Percentiles rank a stretch among this genome's conserved stretches.
phyloP scores from a whole-genome alignment of 2,888 invertebrate genomes.

The Drosophila quinaria region DNA sequence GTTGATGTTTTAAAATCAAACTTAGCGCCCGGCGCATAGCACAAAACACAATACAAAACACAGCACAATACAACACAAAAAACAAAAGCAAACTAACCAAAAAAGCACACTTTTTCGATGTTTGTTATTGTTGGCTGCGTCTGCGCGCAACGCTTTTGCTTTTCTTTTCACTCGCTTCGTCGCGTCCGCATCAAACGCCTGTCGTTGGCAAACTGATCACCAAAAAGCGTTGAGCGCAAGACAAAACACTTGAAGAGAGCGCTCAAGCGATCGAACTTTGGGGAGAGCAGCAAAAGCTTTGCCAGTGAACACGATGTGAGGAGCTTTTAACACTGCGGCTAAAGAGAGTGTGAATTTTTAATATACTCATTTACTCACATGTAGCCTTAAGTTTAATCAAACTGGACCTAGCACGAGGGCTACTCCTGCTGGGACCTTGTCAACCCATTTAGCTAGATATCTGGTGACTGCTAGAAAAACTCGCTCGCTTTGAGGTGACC shows the following conservation, averaged over 20 bases:
- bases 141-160: conserved; percentile 57
- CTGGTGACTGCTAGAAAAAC: conserved; percentile 59
- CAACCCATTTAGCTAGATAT: conserved; percentile 26
- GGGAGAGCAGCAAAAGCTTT: conserved; percentile 56
- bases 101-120: conserved; percentile 51
- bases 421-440: conserved; percentile 66
- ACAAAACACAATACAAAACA: conserved; percentile 38
- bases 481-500: conserved; percentile 72
- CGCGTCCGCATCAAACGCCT: conserved; percentile 78
- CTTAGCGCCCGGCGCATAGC: conserved; percentile 36
- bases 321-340: conserved; percentile 55
- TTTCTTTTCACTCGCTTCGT: conserved; percentile 39
- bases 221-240: conserved; percentile 42
- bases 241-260: conserved; percentile 57
- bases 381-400: conserved; percentile 48
- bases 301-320: neutral
- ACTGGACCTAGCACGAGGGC: conserved; percentile 49
- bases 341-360: conserved; percentile 67
- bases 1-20: conserved; percentile 33
- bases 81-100: conserved; percentile 59
- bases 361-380: too few species aligned
- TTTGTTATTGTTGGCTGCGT: conserved; percentile 60
- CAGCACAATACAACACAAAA: conserved; percentile 38
- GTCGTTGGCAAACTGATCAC: conserved; percentile 74
- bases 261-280: conserved; percentile 5